Conservation (phyloP, 2,113 vertebrate species). For the Chaetops frenatus region DNA sequence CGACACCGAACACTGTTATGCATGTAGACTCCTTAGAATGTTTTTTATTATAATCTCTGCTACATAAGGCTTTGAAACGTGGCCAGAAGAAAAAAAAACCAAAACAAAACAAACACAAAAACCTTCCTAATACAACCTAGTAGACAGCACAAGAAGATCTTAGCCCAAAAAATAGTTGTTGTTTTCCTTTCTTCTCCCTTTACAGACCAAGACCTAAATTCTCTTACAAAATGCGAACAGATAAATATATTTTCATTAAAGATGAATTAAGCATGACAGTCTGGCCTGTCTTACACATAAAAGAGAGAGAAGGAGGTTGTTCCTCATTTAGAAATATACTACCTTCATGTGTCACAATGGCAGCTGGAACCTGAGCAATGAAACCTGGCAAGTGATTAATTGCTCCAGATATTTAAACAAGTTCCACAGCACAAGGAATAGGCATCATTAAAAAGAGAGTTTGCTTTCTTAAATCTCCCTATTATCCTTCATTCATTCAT, state of each 20-base stretch:
- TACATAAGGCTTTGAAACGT: neutral
- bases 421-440: neutral
- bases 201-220: neutral
- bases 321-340: neutral
- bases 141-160: neutral
- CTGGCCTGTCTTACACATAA: neutral
- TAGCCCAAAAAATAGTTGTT: neutral
- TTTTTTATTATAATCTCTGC: neutral
- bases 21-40: neutral
- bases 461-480: neutral
- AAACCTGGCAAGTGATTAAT: neutral
- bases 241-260: conserved; percentile 14
- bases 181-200: neutral
- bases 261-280: neutral
- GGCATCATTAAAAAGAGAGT: neutral
- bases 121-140: neutral
- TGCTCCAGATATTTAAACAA: neutral
- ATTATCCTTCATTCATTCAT: neutral
- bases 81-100: neutral
- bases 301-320: neutral
- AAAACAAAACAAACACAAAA: neutral
- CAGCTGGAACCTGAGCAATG: neutral
- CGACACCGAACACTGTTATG: neutral
- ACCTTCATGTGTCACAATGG: neutral
- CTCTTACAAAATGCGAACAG: neutral